phyloP scores from a whole-genome alignment of 2,888 invertebrate genomes.

The Priocnemis perturbator region DNA sequence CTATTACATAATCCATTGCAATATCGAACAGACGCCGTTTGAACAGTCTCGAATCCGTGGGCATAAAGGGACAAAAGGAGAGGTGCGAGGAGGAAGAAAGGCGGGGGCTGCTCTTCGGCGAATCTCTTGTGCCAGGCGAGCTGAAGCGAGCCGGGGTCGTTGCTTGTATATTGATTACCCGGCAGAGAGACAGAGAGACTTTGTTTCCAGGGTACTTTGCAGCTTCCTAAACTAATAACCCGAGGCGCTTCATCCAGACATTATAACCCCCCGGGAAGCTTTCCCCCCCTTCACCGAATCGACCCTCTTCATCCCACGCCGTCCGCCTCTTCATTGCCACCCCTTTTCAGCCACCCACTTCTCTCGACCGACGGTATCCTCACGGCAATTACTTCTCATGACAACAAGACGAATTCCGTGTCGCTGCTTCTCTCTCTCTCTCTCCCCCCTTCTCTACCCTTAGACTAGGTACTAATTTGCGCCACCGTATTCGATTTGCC shows the following conservation, averaged over 20 bases:
- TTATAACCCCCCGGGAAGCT: slow-evolving; percentile 54
- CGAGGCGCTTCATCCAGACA: slow-evolving; percentile 58
- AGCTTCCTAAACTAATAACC: slow-evolving; percentile 72
- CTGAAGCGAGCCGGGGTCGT: slow-evolving; percentile 55
- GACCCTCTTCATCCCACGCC: not conserved
- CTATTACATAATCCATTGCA: too few relatives aligned
- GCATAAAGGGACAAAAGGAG: slow-evolving; percentile 17
- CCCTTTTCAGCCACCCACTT: slow-evolving; percentile 10
- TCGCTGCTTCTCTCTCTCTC: not conserved
- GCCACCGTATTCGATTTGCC: slow-evolving; percentile 53
- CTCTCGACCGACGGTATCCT: slow-evolving; percentile 42
- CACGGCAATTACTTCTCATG: slow-evolving; percentile 56
- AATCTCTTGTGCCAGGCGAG: slow-evolving; percentile 20
- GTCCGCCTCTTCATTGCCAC: slow-evolving; percentile 1
- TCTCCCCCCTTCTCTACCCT: slow-evolving; percentile 9
- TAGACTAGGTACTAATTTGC: slow-evolving; percentile 49
- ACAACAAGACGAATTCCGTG: slow-evolving; percentile 57
- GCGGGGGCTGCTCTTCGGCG: too few relatives aligned
- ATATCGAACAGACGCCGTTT: not conserved
- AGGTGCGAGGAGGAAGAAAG: slow-evolving; percentile 14
- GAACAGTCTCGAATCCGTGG: too few relatives aligned
- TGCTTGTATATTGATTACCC: slow-evolving; percentile 71
- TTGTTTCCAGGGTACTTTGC: slow-evolving; percentile 64
- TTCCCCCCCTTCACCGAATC: slow-evolving; percentile 21
- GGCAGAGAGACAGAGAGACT: slow-evolving; percentile 56